Evolutionary conservation across 2,113 vertebrate genomes (phyloP).

Genomic region (Fulmarus glacialis): DNA sequence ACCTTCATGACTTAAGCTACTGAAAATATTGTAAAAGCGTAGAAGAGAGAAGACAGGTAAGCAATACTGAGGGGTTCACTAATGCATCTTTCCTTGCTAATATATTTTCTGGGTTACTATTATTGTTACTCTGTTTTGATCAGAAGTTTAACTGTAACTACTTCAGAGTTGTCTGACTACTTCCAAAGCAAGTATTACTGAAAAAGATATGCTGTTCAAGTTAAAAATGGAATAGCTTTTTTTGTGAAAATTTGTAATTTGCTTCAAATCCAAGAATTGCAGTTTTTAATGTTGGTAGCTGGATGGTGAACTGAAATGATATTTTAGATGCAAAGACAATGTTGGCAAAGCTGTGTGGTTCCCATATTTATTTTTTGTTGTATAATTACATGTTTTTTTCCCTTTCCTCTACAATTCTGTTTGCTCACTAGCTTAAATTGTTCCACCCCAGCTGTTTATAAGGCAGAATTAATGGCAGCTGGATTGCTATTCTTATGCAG

Average conservation of each 20-base stretch:
- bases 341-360: constrained; percentile 36
- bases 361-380: constrained; percentile 33
- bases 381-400: constrained; percentile 31
- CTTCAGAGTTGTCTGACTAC: neutral
- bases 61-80: neutral
- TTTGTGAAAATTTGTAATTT: neutral
- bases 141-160: neutral
- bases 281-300: neutral
- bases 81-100: neutral
- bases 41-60: neutral
- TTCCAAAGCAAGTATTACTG: neutral
- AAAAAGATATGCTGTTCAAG: neutral
- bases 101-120: neutral
- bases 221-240: neutral
- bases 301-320: neutral
- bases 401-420: constrained; percentile 1
- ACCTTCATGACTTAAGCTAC: neutral
- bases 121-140: neutral
- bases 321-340: constrained; percentile 20
- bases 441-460: constrained; percentile 41
- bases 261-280: neutral
- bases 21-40: neutral
- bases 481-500: neutral
- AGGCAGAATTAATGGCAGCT: constrained; percentile 38
- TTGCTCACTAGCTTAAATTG: constrained; percentile 31